Evolutionary conservation across 2,888 invertebrate genomes (phyloP), one percentile per base, ranked within the genome.

Genomic region (Baronia brevicornis): DNA sequence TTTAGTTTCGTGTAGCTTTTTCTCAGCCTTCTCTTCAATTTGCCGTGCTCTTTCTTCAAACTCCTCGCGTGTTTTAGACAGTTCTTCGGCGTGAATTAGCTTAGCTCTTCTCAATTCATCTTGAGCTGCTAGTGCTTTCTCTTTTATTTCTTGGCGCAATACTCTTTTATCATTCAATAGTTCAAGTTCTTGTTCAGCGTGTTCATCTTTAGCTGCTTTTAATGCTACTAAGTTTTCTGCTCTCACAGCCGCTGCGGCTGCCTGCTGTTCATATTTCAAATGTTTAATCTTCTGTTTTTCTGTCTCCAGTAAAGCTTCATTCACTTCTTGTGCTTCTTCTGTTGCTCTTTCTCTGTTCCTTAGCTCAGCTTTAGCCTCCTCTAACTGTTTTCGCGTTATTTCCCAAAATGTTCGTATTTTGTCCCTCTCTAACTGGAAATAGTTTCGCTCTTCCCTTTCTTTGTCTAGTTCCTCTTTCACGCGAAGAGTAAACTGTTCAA

Each of bases 371-470:
- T 90, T 90, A 5, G 89, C 89, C 78, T 96, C 94, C 57, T 96
- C 95, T 21, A 97, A 75, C 61, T 97, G 95, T 51, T 93, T 90
- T 46, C 94, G 89, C 0, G 96, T 94, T 32, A 97, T 96, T 73
- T 97, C 97, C 97, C 97, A 98, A 66, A 96, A 97, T 2, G 95
- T 95, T 47, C 95, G 88, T 7, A 97, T 87, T 77, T 97, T 97
- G 67, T 97, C 97, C 48, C 97, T 86, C 79, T 98, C 98, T 53
- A 97, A 71, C 74, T 97, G 97, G 57, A 96, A 97, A 67, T 93
- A 97, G 71, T 97, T 97, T 32, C 98, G 84, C 70, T 98, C 97
- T 70, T 97, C 97, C 53, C 97, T 86, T 71, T 98, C 97, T 35
- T 94, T 89, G 60, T 97, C 97, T 64, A 97, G 86, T 82, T 97